A percentile compares a stretch with the other conserved stretches of the same genome.
phyloP scores from a whole-genome alignment of 1,140 invertebrate species.

The Temnothorax longispinosus region DNA sequence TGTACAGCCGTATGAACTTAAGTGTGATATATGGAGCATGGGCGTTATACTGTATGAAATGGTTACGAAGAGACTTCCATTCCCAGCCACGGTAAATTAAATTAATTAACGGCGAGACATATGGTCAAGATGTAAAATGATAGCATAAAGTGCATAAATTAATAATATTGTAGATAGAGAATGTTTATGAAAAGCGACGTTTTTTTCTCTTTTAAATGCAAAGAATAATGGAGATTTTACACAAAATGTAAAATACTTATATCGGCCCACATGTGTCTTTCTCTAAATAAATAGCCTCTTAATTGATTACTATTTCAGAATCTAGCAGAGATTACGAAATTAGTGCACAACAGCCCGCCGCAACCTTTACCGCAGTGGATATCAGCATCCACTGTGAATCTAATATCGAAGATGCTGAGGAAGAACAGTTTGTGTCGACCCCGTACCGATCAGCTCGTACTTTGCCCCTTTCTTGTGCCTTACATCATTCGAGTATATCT shows the following conservation, averaged over 20 bases:
- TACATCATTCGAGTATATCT: constrained; percentile 76
- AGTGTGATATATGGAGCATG: constrained; percentile 94
- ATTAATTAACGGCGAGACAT: background rate
- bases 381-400: constrained; percentile 65
- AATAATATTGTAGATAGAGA: background rate
- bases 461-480: constrained; percentile 78
- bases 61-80: constrained; percentile 87
- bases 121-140: background rate
- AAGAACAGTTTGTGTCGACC: constrained; percentile 76
- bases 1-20: constrained; percentile 90
- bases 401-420: constrained; percentile 81
- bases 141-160: background rate
- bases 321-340: constrained; percentile 71
- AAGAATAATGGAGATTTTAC: background rate
- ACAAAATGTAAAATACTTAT: background rate
- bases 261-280: background rate
- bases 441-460: constrained; percentile 75
- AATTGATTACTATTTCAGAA: constrained; percentile 62
- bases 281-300: background rate
- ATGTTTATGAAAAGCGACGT: background rate
- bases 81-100: constrained; percentile 87
- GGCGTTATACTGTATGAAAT: constrained; percentile 94
- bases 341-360: constrained; percentile 73
- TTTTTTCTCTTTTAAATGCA: background rate
- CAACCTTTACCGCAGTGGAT: constrained; percentile 64